Base-by-base conservation (phyloP, 2,888 invertebrate species). In the Notodonta dromedarius region DNA sequence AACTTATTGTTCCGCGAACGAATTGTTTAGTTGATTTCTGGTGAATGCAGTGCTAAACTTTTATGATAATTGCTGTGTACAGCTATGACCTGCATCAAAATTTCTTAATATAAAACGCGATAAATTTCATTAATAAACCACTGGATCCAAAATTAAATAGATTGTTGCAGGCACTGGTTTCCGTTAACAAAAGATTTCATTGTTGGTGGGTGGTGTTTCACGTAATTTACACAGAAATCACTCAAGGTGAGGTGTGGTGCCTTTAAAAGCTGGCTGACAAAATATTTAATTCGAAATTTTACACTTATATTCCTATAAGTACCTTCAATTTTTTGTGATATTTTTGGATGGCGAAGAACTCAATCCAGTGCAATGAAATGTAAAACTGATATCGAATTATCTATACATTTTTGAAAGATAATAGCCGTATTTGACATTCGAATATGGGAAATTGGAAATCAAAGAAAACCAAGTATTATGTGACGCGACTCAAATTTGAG, bases 131-230 rank as follows among this genome's bases (percentile, higher is more conserved):
- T 61, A 71, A 65, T 65, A 54, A 71, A 63, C 58, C 51, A 58
- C 54, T 57, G 50, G 46, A 56, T 13, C 57, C 50, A 62, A 66
- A 64, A 65, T 63, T 65, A 63, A 62, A 60, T 62, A 65, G 61
- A 69, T 73, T 69, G 71, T 67, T 24, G 24, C 24, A 24, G 24
- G 24, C 60, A 63, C 70, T 9, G 70, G 62, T 72, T 68, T 66
- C 68, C 61, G 63, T 76, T 74, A 60, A 77, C 77, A 73, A 73
- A 78, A 74, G 76, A 76, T 76, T 79, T 80, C 77, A 79, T 77
- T 79, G 73, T 68, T 71, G 59, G 67, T 70, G 62, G 59, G 58
- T n/a, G 59, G 63, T 74, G 76, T 74, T 78, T 74, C 66, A 65
- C 70, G 69, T 75, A 71, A 78, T 76, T 79, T 77, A 72, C 58